Conservation (phyloP, 2,113 vertebrate genomes). For the Tragelaphus buxtoni region DNA sequence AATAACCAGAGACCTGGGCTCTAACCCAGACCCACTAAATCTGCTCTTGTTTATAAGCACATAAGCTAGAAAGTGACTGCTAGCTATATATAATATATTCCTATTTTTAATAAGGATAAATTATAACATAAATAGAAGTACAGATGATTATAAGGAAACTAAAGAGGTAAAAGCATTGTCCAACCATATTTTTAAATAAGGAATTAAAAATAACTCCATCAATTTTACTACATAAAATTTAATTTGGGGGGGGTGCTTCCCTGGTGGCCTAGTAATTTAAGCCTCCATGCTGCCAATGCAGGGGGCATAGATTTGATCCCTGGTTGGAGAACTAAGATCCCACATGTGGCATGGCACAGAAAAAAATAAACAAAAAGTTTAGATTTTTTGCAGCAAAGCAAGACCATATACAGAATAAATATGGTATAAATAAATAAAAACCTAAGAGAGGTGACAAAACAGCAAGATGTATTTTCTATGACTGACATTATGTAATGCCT, state of each 20-base stretch:
- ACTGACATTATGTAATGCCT: neutral
- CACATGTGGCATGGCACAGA: neutral
- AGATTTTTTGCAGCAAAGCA: conserved; percentile 3
- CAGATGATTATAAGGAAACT: neutral
- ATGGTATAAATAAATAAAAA: neutral
- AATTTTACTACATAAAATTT: neutral
- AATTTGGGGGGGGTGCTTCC: neutral
- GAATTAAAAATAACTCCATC: neutral
- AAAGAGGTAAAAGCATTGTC: neutral
- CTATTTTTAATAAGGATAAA: conserved; percentile 13
- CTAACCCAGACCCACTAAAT: neutral
- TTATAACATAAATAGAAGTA: neutral
- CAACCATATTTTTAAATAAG: conserved; percentile 8
- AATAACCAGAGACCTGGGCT: neutral
- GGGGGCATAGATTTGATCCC: neutral
- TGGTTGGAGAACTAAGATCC: neutral
- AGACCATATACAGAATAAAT: neutral
- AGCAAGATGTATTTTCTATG: neutral
- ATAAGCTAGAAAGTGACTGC: neutral
- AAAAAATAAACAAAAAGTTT: neutral
- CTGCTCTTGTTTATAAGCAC: conserved; percentile 7
- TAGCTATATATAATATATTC: neutral
- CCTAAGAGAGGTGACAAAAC: neutral
- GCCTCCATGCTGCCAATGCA: neutral
- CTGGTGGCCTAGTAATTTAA: neutral